Evolutionary conservation across 2,113 vertebrate genomes (phyloP).

Genomic region (Origma solitaria): DNA sequence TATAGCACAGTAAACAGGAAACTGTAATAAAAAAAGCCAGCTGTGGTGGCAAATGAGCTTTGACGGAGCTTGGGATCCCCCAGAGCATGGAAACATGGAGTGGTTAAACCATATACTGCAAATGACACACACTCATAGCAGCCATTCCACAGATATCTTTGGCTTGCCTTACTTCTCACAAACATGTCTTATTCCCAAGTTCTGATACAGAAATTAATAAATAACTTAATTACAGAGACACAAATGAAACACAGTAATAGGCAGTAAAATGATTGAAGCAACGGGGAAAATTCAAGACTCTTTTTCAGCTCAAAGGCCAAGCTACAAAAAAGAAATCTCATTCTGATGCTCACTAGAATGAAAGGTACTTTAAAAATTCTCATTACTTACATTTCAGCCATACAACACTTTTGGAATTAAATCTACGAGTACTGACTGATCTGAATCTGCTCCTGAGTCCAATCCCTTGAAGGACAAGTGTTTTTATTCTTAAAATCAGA

Average conservation of each 20-base stretch:
- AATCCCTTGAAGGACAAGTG: not conserved
- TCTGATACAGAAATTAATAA: not conserved
- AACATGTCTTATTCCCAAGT: not conserved
- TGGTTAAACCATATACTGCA: not conserved
- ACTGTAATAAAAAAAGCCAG: not conserved
- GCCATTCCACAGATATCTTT: not conserved
- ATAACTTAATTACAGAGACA: not conserved
- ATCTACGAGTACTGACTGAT: not conserved
- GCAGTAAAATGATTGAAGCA: not conserved
- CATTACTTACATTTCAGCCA: not conserved
- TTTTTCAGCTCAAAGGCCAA: not conserved
- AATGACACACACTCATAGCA: not conserved
- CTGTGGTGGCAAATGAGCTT: not conserved
- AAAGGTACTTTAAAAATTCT: not conserved
- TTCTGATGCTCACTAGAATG: not conserved
- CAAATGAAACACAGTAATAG: not conserved
- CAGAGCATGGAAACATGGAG: not conserved
- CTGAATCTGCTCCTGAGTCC: not conserved
- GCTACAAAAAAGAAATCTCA: not conserved
- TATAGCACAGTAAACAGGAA: constrained; percentile 29
- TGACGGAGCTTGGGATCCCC: not conserved
- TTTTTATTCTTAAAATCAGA: not conserved
- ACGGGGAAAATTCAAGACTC: not conserved
- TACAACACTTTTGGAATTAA: not conserved
- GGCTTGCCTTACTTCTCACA: not conserved